Percentiles rank a stretch among this genome's conserved stretches.
Evolutionary conservation across 2,113 vertebrate species (phyloP).

Genomic region (Corynorhinus townsendii): DNA sequence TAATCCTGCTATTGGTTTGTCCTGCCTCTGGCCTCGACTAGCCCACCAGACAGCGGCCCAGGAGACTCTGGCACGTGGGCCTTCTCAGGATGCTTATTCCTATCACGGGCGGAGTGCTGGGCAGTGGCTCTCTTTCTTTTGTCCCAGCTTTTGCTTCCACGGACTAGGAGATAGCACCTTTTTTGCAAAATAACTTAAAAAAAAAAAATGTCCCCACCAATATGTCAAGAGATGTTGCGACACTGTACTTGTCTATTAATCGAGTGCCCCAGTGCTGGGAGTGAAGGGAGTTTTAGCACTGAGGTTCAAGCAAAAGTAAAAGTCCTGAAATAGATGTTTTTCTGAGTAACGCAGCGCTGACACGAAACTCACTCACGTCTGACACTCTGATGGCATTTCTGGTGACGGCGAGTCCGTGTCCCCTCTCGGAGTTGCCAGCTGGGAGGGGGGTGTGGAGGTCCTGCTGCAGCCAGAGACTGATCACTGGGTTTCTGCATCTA

Average conservation of each 20-base stretch:
- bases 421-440: slow-evolving; percentile 57
- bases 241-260: not conserved
- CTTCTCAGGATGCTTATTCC: not conserved
- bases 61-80: not conserved
- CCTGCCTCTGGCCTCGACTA: not conserved
- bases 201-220: not conserved
- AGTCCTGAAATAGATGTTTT: not conserved
- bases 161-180: not conserved
- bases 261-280: not conserved
- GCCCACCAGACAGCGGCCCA: not conserved
- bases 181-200: not conserved
- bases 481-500: slow-evolving; percentile 63
- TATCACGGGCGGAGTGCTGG: not conserved
- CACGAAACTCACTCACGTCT: not conserved
- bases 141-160: not conserved
- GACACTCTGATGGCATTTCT: not conserved
- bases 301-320: not conserved
- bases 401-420: not conserved
- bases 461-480: slow-evolving; percentile 60
- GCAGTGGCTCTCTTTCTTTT: not conserved
- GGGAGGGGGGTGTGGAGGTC: slow-evolving; percentile 49
- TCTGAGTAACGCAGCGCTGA: not conserved
- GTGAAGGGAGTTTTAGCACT: not conserved
- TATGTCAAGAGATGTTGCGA: not conserved
- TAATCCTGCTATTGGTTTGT: not conserved